Conservation (phyloP, 2,888 invertebrate genomes). For the Nasonia oneida region DNA sequence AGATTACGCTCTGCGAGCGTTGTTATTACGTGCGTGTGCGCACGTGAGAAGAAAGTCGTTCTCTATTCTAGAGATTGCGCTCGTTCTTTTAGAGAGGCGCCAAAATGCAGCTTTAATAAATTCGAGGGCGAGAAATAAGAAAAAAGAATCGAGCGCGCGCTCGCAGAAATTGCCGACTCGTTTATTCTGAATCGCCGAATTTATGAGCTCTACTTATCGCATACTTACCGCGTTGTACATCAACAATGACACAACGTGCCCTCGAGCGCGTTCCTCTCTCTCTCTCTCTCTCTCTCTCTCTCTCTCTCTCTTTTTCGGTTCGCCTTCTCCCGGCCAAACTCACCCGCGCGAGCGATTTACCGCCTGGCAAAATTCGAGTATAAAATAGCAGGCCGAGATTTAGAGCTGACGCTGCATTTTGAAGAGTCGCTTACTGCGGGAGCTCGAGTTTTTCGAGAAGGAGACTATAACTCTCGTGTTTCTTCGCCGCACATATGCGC, state of each 20-base stretch:
- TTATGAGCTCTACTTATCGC: conserved; percentile 79
- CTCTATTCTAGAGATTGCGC: not conserved
- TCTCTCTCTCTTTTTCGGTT: not conserved
- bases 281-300: not conserved
- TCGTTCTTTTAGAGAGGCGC: not conserved
- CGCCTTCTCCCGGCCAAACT: not conserved
- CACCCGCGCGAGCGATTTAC: conserved; percentile 17
- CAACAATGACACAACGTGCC: conserved; percentile 79
- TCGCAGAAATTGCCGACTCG: not conserved
- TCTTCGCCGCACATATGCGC: conserved; percentile 22
- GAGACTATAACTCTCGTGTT: conserved; percentile 37
- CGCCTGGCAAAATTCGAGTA: not conserved
- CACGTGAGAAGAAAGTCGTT: not conserved
- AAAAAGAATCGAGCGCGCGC: not conserved
- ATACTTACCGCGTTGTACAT: conserved; percentile 78
- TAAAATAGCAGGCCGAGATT: conserved; percentile 4
- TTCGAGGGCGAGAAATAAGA: not conserved
- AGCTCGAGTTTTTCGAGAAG: conserved; percentile 3
- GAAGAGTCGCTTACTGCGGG: not conserved
- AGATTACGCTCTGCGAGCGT: not conserved
- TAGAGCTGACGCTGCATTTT: conserved; percentile 4
- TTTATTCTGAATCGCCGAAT: conserved; percentile 76
- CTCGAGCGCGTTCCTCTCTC: conserved; percentile 69
- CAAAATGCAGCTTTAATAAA: not conserved
- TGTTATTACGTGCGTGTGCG: not conserved